These are phyloP conservation scores for Nemurella pictetii DNA, from an alignment of 2,888 invertebrate species.

Conservation along the genomic window DNA sequence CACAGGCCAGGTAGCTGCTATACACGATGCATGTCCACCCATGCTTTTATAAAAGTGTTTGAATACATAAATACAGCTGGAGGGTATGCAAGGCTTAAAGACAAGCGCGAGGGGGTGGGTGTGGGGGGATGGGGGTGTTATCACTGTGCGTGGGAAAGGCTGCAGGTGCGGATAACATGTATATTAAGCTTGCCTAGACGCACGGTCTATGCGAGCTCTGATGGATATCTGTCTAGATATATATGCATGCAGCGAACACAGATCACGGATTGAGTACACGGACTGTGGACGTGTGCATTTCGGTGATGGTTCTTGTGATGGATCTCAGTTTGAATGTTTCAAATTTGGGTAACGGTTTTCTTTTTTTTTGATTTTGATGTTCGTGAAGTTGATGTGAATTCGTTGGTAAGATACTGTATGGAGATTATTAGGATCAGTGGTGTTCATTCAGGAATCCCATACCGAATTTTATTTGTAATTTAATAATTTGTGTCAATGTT, in stretches of 20 bases:
- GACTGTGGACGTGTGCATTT: not conserved
- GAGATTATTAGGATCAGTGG: too few relatives aligned
- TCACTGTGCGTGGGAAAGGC: not conserved
- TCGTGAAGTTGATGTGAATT: too few relatives aligned
- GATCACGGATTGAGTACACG: too few relatives aligned
- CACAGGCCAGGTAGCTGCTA: too few relatives aligned
- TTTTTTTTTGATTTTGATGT: too few relatives aligned
- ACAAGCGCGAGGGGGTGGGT: not conserved
- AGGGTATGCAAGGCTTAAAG: not conserved
- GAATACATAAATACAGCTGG: conserved; percentile 20
- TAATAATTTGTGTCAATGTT: too few relatives aligned
- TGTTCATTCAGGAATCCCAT: too few relatives aligned
- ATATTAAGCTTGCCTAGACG: not conserved
- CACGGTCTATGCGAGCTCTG: not conserved
- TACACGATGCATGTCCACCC: not conserved
- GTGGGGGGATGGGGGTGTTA: not conserved
- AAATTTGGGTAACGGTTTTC: too few relatives aligned
- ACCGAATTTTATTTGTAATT: too few relatives aligned
- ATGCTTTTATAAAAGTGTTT: not conserved
- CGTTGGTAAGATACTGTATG: too few relatives aligned
- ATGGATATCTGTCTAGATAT: not conserved
- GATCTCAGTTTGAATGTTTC: too few relatives aligned
- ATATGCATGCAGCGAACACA: too few relatives aligned
- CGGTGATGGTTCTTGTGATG: not conserved
- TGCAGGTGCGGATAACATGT: not conserved